Conservation (phyloP, 2,888 invertebrate genomes). For the Ametastegia equiseti region DNA sequence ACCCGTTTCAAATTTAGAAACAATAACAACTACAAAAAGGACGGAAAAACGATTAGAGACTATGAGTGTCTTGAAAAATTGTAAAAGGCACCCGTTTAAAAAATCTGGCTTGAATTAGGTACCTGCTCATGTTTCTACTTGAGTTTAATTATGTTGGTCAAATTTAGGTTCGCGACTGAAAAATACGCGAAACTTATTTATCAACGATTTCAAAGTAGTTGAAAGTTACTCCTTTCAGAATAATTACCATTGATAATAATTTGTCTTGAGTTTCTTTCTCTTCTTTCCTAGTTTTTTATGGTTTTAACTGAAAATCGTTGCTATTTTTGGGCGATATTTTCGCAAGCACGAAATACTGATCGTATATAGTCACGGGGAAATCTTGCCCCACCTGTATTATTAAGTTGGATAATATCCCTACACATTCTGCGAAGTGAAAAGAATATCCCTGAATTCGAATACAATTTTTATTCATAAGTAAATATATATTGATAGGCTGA, state of each 20-base stretch:
- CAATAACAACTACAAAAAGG: neutral
- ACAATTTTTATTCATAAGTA: neutral
- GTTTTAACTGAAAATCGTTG: no score
- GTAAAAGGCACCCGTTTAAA: neutral
- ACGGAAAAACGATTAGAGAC: no score
- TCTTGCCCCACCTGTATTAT: no score
- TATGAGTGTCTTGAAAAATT: neutral
- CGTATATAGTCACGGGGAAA: no score
- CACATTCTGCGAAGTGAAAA: no score
- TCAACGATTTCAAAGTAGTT: neutral
- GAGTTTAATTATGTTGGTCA: neutral
- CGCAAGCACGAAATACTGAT: no score
- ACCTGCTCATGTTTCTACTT: neutral
- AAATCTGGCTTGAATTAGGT: neutral
- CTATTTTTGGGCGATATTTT: no score
- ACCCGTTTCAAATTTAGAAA: neutral
- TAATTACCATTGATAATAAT: neutral
- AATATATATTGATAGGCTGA: neutral
- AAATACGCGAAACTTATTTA: neutral
- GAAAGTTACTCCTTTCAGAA: neutral
- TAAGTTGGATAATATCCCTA: no score
- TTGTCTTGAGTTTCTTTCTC: neutral
- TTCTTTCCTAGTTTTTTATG: neutral
- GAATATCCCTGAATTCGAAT: neutral
- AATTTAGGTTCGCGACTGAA: neutral